Base-by-base conservation (phyloP, 2,113 vertebrate species). In the Stegostoma tigrinum region DNA sequence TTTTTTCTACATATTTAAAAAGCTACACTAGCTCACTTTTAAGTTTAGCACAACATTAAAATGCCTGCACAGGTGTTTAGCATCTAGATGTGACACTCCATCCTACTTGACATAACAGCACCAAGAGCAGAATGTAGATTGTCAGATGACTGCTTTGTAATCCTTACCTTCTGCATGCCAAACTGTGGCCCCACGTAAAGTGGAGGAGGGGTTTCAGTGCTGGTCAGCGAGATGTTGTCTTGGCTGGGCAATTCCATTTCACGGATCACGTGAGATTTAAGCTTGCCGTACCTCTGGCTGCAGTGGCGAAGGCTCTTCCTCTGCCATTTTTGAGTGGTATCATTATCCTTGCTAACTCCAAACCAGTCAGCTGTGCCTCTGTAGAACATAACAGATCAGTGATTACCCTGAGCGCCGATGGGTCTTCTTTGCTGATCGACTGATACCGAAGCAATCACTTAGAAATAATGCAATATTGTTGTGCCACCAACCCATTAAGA, bases 281-380 rank as follows among this genome's bases (percentile, higher is more conserved):
- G 98, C 97, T 98, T 99, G 93, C 99, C 99, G 0, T 99, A 99
- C 86, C 99, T 98, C 97, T 99, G 97, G 97, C 99, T 99, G 98
- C 99, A 99, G 97, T 99, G 99, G 1, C 99, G 98, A 55, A 99
- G 98, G 97, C 98, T 99, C 97, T 99, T 99, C 96, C 99, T 97
- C 97, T 99, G 99, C 99, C 99, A 99, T 96, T 99, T 99, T 97
- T 99, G 99, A 2, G 98, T 98, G 24, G 98, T 97, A 0, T 99
- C 99, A 0, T 98, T 98, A 64, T 99, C 99, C 96, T 99, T 99
- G 96, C 99, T 99, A 96, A 99, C 98, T 68, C 99, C 99, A 93
- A 99, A 99, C 99, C 99, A 99, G 97, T 99, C 99, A 0, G 99
- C 99, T 0, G 99, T 99, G 96, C 99, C 99, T 98, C 99, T 99